These are phyloP conservation scores for Ondatra zibethicus DNA, from an alignment of 2,113 vertebrate genomes.

Conservation along the genomic window DNA sequence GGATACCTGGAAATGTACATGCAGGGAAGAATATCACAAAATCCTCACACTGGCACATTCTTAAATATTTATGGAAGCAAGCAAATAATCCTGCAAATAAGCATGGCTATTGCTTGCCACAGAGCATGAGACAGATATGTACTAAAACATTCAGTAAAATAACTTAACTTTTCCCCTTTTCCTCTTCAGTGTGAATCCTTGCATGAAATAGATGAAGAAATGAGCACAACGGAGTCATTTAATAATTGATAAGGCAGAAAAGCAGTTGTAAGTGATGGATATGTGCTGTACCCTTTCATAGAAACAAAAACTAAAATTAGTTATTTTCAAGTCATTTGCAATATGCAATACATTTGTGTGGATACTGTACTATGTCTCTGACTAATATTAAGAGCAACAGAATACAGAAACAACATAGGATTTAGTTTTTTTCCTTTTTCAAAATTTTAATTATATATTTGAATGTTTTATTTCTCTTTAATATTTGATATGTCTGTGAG, in stretches of 20 bases:
- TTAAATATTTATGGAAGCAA: conserved; percentile 48
- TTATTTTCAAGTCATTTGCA: background rate
- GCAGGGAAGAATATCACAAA: background rate
- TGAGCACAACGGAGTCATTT: background rate
- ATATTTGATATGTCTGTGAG: background rate
- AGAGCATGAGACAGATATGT: background rate
- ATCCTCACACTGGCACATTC: background rate
- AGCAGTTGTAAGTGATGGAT: background rate
- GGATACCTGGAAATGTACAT: background rate
- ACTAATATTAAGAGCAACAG: background rate
- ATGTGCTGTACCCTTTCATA: background rate
- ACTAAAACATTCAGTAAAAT: background rate
- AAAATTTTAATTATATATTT: background rate
- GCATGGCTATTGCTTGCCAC: background rate
- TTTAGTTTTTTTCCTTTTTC: background rate
- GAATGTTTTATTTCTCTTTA: background rate
- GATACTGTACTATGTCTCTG: background rate
- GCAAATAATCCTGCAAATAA: background rate
- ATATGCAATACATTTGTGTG: background rate
- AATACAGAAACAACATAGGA: background rate
- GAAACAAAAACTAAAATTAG: background rate
- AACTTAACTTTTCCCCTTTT: background rate
- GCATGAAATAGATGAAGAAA: background rate
- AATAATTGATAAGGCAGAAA: background rate
- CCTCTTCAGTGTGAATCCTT: background rate